These are phyloP conservation scores for Indri indri DNA, from an alignment of 2,113 vertebrate species.

Conservation along the genomic window DNA sequence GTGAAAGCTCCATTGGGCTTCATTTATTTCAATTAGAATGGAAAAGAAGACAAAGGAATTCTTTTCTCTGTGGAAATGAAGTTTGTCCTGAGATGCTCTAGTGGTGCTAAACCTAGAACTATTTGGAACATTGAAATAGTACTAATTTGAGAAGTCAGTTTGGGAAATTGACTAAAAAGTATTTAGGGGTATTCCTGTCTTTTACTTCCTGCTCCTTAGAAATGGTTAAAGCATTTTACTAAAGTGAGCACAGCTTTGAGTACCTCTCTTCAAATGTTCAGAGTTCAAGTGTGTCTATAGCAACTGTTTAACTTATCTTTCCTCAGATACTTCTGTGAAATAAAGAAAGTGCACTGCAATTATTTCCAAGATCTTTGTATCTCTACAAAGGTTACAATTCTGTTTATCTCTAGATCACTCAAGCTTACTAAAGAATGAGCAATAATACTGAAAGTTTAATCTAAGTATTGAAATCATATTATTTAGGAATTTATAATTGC, in stretches of 20 bases:
- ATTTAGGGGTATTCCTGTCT: background rate
- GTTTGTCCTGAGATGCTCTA: background rate
- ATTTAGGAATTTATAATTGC: background rate
- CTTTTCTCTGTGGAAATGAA: background rate
- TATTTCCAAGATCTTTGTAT: background rate
- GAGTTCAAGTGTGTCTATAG: background rate
- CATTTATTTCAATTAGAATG: background rate
- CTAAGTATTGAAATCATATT: background rate
- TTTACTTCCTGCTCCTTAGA: background rate
- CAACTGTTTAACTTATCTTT: background rate
- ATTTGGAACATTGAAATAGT: background rate
- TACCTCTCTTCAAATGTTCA: background rate
- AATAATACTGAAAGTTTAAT: background rate
- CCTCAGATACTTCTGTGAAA: background rate
- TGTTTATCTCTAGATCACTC: background rate
- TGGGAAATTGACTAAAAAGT: background rate
- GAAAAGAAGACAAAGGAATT: background rate
- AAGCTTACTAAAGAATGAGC: background rate
- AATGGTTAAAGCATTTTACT: background rate
- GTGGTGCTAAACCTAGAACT: background rate
- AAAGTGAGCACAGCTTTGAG: background rate
- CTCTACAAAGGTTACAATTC: background rate
- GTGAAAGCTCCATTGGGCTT: background rate
- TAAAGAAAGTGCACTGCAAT: background rate
- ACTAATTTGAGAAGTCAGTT: background rate